Conservation (phyloP, 2,113 vertebrate genomes). For the Grus americana region DNA sequence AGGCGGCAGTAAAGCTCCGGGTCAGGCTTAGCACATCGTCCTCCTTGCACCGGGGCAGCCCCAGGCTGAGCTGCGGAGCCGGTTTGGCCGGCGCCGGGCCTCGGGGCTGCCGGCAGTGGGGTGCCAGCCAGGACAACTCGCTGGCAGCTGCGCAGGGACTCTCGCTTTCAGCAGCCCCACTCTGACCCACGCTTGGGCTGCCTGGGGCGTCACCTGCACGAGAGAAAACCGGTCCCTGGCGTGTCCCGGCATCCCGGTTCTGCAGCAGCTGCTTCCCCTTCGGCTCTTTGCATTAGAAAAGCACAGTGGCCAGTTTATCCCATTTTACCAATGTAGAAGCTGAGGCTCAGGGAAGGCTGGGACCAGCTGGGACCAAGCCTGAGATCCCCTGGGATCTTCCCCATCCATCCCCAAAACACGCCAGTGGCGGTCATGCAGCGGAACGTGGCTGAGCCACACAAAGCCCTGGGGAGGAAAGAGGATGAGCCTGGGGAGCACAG, state of each 20-base stretch:
- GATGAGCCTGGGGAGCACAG: background rate
- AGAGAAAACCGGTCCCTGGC: background rate
- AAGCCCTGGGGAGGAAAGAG: background rate
- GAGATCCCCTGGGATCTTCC: background rate
- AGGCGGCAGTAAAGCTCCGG: accelerated
- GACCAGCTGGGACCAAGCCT: background rate
- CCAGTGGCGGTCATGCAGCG: background rate
- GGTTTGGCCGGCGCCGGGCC: background rate
- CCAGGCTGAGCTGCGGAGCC: background rate
- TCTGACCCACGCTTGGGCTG: background rate
- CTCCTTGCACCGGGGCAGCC: background rate
- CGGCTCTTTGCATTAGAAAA: accelerated
- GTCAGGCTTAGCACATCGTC: accelerated
- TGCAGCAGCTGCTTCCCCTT: background rate
- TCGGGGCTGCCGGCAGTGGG: accelerated
- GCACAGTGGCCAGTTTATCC: accelerated
- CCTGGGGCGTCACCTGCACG: background rate
- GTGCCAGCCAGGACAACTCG: accelerated
- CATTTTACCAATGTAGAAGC: background rate
- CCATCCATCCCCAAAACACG: background rate
- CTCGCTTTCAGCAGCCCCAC: background rate
- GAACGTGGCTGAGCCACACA: background rate
- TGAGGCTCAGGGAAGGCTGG: background rate
- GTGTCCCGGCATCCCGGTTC: accelerated
- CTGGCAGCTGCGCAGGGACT: accelerated